These are phyloP conservation scores for Lamprologus speciosus DNA, from an alignment of 2,113 vertebrate genomes.

Conservation along the genomic window DNA sequence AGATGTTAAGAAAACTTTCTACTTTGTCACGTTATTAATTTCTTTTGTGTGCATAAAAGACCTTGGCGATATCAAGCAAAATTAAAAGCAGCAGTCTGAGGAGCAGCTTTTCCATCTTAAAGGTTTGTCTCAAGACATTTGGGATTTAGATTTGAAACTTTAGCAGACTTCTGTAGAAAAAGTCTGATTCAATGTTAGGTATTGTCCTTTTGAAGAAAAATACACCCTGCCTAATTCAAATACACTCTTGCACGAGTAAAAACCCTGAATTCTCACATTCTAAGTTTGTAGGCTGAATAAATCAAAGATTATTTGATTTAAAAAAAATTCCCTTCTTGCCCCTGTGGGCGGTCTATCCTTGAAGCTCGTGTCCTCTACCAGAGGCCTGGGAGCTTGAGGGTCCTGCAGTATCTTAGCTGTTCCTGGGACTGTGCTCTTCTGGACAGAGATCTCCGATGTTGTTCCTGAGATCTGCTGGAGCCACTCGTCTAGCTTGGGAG, in stretches of 20 bases:
- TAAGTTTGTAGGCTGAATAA: not conserved
- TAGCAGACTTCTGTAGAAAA: not conserved
- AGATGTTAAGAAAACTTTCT: not conserved
- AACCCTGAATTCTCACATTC: not conserved
- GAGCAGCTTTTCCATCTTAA: not conserved
- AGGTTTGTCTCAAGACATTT: not conserved
- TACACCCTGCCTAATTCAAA: not conserved
- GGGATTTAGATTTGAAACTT: not conserved
- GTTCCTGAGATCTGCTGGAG: not conserved
- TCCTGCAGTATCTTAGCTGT: not conserved
- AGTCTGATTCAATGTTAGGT: not conserved
- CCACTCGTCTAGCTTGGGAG: not conserved
- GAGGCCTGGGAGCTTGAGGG: not conserved
- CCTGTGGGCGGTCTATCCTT: too few relatives aligned
- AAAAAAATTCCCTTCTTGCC: not conserved
- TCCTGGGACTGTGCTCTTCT: not conserved
- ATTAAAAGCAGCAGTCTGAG: conserved; percentile 12
- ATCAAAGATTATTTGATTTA: not conserved
- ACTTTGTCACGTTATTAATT: conserved; percentile 28
- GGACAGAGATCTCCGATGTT: not conserved
- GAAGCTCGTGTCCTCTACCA: too few relatives aligned
- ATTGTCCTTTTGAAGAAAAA: not conserved
- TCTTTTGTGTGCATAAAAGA: not conserved
- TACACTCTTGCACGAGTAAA: not conserved
- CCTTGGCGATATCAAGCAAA: not conserved